A percentile compares a stretch with the other conserved stretches of the same genome.
phyloP scores from a whole-genome alignment of 2,113 vertebrate genomes.

The Cromileptes altivelis region DNA sequence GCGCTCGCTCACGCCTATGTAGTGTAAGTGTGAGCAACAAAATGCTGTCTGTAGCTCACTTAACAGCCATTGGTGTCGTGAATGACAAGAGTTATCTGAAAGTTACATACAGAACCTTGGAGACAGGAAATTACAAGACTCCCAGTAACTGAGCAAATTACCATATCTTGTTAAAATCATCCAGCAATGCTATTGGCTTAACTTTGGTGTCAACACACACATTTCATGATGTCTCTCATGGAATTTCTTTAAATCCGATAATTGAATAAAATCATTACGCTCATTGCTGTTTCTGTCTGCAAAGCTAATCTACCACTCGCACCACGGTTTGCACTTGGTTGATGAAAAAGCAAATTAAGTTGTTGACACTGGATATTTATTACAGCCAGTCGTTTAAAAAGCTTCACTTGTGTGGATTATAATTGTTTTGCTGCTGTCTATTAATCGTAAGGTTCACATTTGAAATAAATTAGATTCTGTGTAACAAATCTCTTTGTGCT shows the following conservation, averaged over 20 bases:
- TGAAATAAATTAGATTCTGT: slow-evolving; percentile 69
- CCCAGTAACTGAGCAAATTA: slow-evolving; percentile 35
- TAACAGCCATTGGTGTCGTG: too few species aligned
- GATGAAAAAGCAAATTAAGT: slow-evolving; percentile 61
- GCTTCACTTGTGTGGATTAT: slow-evolving; percentile 47
- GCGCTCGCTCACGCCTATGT: too few species aligned
- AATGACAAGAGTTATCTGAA: too few species aligned
- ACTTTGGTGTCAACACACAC: slow-evolving; percentile 25
- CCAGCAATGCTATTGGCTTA: slow-evolving; percentile 14
- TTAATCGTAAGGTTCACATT: slow-evolving; percentile 59
- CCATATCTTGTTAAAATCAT: slow-evolving; percentile 53
- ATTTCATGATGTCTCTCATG: slow-evolving; percentile 27
- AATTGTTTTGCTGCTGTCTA: slow-evolving; percentile 70
- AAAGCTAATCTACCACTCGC: slow-evolving; percentile 50
- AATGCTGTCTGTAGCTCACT: too few species aligned
- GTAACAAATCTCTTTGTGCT: slow-evolving; percentile 59
- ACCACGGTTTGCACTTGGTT: slow-evolving; percentile 19
- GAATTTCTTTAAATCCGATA: slow-evolving; percentile 36
- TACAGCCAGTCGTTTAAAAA: slow-evolving; percentile 50
- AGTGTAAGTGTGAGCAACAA: too few species aligned
- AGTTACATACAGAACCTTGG: background rate
- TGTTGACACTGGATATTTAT: slow-evolving; percentile 64
- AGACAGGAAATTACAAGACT: slow-evolving; percentile 46
- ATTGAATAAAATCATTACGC: slow-evolving; percentile 56
- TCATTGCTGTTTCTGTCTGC: slow-evolving; percentile 29